phyloP scores from a whole-genome alignment of 2,113 vertebrate genomes.

The Nothobranchius kuhntae region DNA sequence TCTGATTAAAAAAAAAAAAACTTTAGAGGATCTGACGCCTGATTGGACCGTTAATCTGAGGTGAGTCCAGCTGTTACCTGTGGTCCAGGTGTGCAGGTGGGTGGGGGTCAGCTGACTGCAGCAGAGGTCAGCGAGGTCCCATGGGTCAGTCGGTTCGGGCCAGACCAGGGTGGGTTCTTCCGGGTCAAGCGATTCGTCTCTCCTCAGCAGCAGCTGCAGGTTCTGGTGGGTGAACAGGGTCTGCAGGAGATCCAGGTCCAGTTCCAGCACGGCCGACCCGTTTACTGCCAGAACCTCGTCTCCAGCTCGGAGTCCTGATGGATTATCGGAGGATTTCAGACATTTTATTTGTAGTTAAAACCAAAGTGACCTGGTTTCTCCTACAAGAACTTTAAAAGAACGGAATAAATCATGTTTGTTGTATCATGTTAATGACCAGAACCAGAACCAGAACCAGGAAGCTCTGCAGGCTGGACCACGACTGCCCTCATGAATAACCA shows the following conservation, averaged over 20 bases:
- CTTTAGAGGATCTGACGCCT: background rate
- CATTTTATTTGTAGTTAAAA: too few species aligned
- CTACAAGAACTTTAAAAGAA: too few species aligned
- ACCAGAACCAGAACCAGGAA: too few species aligned
- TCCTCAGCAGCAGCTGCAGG: constrained; percentile 80
- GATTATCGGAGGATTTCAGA: background rate
- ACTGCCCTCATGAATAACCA: too few species aligned
- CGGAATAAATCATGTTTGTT: too few species aligned
- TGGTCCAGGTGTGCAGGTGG: constrained; percentile 71
- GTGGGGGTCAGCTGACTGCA: background rate
- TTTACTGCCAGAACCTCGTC: constrained; percentile 89
- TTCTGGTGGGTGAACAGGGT: constrained; percentile 84
- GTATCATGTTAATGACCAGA: too few species aligned
- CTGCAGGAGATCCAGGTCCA: constrained; percentile 88
- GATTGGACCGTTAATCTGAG: background rate
- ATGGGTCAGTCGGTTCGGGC: constrained; percentile 52
- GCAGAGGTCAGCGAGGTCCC: constrained; percentile 32
- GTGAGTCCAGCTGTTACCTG: constrained; percentile 60
- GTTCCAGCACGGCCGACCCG: constrained; percentile 79
- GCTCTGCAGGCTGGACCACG: too few species aligned
- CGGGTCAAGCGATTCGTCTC: constrained; percentile 63
- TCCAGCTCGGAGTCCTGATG: constrained; percentile 86
- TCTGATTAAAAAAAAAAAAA: too few species aligned
- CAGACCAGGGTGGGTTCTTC: constrained; percentile 63
- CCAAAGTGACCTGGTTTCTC: too few species aligned